A percentile compares a stretch with the other conserved stretches of the same genome.
phyloP scores from a whole-genome alignment of 2,113 vertebrate genomes.

The Acanthisitta chloris region DNA sequence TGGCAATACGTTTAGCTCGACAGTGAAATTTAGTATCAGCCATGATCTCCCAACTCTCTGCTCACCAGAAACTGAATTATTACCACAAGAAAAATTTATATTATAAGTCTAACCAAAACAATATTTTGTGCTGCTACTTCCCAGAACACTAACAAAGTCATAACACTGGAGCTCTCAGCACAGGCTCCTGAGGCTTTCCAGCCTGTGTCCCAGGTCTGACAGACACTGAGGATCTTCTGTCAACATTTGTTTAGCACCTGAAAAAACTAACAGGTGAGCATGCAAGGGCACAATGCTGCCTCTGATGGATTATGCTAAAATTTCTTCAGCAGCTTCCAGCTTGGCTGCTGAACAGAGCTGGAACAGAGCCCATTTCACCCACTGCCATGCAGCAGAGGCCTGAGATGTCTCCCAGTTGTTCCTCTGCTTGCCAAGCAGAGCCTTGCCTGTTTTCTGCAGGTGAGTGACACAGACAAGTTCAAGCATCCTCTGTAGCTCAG shows the following conservation, averaged over 20 bases:
- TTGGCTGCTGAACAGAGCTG: neutral
- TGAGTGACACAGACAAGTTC: neutral
- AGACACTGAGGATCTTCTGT: neutral
- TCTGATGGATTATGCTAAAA: neutral
- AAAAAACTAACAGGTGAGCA: neutral
- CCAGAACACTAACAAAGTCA: neutral
- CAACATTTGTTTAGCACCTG: neutral
- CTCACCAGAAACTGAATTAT: neutral
- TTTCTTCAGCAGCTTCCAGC: neutral
- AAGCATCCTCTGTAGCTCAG: neutral
- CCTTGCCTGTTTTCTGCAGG: neutral
- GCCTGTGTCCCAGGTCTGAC: neutral
- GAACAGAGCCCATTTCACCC: neutral
- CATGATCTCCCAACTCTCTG: neutral
- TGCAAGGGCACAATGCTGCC: neutral
- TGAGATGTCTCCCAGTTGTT: neutral
- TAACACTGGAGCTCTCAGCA: neutral
- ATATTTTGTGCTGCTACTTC: neutral
- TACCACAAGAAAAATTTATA: neutral
- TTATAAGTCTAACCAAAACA: neutral
- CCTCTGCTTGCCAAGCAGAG: neutral
- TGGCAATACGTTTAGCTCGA: neutral
- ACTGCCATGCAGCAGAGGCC: neutral
- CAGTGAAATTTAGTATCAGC: neutral
- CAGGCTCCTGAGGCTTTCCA: neutral